Conservation (phyloP, 92 coral and sea anemone species). For the Palythoa grandiflora region DNA sequence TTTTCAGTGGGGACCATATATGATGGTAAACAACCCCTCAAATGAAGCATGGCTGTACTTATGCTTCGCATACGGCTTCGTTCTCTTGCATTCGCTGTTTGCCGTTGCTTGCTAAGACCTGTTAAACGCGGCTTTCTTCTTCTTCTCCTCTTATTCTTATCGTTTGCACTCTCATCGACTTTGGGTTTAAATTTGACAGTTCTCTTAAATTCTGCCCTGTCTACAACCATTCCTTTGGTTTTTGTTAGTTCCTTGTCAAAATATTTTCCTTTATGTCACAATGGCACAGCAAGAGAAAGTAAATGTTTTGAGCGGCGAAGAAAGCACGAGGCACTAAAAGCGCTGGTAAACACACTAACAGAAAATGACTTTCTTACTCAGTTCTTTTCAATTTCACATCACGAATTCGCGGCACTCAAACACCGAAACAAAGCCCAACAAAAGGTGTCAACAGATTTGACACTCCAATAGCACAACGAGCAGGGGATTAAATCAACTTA, state of each 20-base stretch:
- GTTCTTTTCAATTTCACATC: slow-evolving; percentile 36
- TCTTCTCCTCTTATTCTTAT: slow-evolving; percentile 66
- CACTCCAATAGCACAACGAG: slow-evolving; percentile 43
- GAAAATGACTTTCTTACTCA: slow-evolving; percentile 21
- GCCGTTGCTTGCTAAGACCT: slow-evolving; percentile 96
- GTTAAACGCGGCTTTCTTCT: slow-evolving; percentile 91
- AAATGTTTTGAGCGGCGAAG: background rate
- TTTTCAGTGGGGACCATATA: slow-evolving; percentile 81
- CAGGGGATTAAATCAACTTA: slow-evolving; percentile 11
- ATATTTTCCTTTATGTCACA: background rate
- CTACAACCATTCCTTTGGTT: slow-evolving; percentile 14
- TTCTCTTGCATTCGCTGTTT: slow-evolving; percentile 95
- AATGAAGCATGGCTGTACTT: slow-evolving; percentile 87
- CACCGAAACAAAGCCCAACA: slow-evolving; percentile 43
- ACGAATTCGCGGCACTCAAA: slow-evolving; percentile 31
- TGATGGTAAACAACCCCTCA: slow-evolving; percentile 86
- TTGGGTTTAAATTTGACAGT: slow-evolving; percentile 9
- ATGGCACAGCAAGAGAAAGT: slow-evolving; percentile 38
- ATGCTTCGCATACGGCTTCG: slow-evolving; percentile 88
- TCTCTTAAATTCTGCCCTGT: slow-evolving; percentile 29
- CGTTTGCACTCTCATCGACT: slow-evolving; percentile 13
- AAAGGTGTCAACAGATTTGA: slow-evolving; percentile 50
- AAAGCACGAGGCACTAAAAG: slow-evolving; percentile 27
- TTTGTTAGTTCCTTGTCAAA: slow-evolving; percentile 29
- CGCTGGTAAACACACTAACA: slow-evolving; percentile 29